phyloP scores from a whole-genome alignment of 2,888 invertebrate species.

The Lasiommata megera region DNA sequence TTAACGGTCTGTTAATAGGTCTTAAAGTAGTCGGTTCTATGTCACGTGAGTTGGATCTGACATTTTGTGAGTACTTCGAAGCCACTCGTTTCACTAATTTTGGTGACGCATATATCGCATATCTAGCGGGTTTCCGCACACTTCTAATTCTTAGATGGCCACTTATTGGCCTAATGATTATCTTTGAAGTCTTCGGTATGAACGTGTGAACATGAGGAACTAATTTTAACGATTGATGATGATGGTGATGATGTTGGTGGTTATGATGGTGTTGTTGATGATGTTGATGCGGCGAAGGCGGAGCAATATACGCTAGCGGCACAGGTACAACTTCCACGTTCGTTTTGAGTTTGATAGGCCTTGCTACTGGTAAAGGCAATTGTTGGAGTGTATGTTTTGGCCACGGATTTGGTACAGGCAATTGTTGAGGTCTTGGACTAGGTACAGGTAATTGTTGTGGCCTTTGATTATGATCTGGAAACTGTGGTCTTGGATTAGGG shows the following conservation, averaged over 20 bases:
- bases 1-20: slow-evolving; percentile 50
- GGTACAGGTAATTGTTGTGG: slow-evolving; percentile 2
- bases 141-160: slow-evolving; percentile 41
- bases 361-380: slow-evolving; percentile 2
- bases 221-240: slow-evolving; percentile 33
- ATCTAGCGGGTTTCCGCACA: slow-evolving; percentile 40
- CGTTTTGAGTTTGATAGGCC: slow-evolving; percentile 53
- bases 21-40: slow-evolving; percentile 61
- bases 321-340: slow-evolving; percentile 68
- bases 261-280: slow-evolving; percentile 42
- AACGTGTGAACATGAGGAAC: slow-evolving; percentile 54
- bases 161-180: slow-evolving; percentile 58
- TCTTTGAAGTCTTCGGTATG: slow-evolving; percentile 56
- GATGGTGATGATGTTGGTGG: slow-evolving; percentile 33
- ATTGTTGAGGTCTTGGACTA: slow-evolving; percentile 37
- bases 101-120: slow-evolving; percentile 45
- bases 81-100: slow-evolving; percentile 36
- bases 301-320: slow-evolving; percentile 67
- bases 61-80: slow-evolving; percentile 40
- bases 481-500: slow-evolving; percentile 9
- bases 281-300: slow-evolving; percentile 51
- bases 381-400: background rate
- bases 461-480: background rate
- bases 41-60: slow-evolving; percentile 44
- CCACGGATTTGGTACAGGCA: background rate